Conservation (phyloP, 2,888 invertebrate species). For the Pristionchus fissidentatus region DNA sequence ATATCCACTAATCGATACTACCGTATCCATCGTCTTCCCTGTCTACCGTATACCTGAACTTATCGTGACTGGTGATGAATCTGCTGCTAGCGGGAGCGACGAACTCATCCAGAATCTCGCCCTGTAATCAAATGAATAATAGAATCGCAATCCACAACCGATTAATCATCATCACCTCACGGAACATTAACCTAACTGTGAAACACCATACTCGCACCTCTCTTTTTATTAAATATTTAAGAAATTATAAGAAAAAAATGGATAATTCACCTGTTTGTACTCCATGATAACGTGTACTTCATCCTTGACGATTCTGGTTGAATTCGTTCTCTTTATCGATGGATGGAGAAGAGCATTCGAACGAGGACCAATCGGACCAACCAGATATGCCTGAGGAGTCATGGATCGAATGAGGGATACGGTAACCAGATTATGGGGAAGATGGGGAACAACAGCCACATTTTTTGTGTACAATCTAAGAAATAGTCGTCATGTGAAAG, state of each 20-base stretch:
- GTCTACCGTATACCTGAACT: slow-evolving; percentile 72
- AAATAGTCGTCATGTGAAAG: too few relatives aligned
- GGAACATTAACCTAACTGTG: neutral
- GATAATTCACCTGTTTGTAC: slow-evolving; percentile 73
- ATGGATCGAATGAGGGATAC: too few relatives aligned
- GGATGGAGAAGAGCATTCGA: slow-evolving; percentile 76
- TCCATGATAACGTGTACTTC: slow-evolving; percentile 79
- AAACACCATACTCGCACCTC: neutral
- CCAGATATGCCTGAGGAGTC: slow-evolving; percentile 76
- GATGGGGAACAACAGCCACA: too few relatives aligned
- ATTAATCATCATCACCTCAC: neutral
- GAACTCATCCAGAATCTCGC: slow-evolving; percentile 76
- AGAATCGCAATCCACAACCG: neutral
- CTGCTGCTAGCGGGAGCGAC: slow-evolving; percentile 77
- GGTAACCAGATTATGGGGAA: too few relatives aligned
- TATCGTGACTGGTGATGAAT: slow-evolving; percentile 78
- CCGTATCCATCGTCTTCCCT: neutral
- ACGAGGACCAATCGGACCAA: slow-evolving; percentile 78
- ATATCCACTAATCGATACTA: neutral
- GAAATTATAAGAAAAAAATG: neutral
- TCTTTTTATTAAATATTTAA: neutral
- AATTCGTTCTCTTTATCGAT: slow-evolving; percentile 75
- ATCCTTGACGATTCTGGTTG: slow-evolving; percentile 75
- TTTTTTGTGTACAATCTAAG: too few relatives aligned
- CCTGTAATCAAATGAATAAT: slow-evolving; percentile 51